A percentile compares a stretch with the other conserved stretches of the same genome.
Conservation (phyloP, 2,113 vertebrate species). For the Sapayoa aenigma region DNA sequence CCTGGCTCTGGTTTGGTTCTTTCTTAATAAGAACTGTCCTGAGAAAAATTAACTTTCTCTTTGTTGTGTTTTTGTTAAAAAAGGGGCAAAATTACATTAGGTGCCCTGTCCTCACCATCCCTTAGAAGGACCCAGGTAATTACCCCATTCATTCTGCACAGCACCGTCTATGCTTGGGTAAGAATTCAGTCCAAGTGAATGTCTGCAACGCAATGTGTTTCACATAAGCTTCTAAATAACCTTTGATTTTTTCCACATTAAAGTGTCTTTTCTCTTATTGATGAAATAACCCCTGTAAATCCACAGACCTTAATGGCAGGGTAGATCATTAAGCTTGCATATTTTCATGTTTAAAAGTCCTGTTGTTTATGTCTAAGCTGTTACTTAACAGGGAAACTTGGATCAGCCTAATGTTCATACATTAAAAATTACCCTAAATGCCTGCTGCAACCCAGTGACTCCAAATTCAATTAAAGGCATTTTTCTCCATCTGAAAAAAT, state of each 20-base stretch:
- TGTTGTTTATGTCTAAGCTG: slow-evolving; percentile 13
- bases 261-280: not conserved
- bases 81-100: not conserved
- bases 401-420: slow-evolving; percentile 1
- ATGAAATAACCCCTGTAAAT: slow-evolving; percentile 30
- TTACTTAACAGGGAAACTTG: slow-evolving; percentile 31
- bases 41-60: not conserved
- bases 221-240: not conserved
- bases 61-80: not conserved
- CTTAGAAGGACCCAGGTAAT: not conserved
- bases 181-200: not conserved
- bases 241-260: slow-evolving; percentile 37
- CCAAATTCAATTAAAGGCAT: slow-evolving; percentile 36
- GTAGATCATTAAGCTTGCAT: slow-evolving; percentile 16
- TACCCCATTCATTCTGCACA: not conserved
- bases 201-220: not conserved
- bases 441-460: not conserved
- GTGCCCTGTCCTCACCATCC: not conserved
- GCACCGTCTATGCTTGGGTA: not conserved
- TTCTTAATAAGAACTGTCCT: not conserved
- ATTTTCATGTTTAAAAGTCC: slow-evolving; percentile 8
- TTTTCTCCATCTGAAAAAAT: slow-evolving; percentile 14
- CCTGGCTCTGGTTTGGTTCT: not conserved
- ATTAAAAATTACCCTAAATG: slow-evolving; percentile 50
- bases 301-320: slow-evolving; percentile 1